Evolutionary conservation across 2,797 vertebrate species (phyloP).

Genomic region (Acropternis orthonyx): DNA sequence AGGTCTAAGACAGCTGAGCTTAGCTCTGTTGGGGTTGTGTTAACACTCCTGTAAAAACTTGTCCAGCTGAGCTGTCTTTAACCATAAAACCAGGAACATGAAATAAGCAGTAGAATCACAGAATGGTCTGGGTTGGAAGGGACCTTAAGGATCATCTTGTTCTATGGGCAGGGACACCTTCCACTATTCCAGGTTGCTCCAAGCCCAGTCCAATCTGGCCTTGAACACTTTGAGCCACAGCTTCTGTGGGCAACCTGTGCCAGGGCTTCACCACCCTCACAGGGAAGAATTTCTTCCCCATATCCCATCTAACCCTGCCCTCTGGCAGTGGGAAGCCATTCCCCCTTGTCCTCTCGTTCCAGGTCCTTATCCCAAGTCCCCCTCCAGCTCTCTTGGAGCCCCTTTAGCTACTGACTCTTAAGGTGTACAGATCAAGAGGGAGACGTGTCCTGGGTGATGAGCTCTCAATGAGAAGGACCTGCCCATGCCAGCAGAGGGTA

Average conservation of each 20-base stretch:
- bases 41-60: background rate
- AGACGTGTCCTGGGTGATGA: fast-evolving
- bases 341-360: background rate
- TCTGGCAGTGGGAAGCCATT: background rate
- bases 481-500: background rate
- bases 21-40: background rate
- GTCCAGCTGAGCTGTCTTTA: background rate
- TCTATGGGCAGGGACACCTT: background rate
- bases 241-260: background rate
- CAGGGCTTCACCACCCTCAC: fast-evolving
- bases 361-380: background rate
- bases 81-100: background rate
- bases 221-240: background rate
- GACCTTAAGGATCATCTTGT: background rate
- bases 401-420: background rate
- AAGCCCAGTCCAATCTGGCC: fast-evolving
- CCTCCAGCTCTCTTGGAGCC: background rate
- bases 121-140: background rate
- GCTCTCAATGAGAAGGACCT: background rate
- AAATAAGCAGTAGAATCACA: background rate
- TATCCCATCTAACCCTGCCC: background rate
- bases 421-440: background rate
- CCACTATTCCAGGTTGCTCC: fast-evolving
- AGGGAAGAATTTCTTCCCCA: fast-evolving
- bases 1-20: background rate